Evolutionary conservation across 2,888 invertebrate genomes (phyloP), one percentile per base, ranked within the genome.

Genomic region (Pachydiplax longipennis): DNA sequence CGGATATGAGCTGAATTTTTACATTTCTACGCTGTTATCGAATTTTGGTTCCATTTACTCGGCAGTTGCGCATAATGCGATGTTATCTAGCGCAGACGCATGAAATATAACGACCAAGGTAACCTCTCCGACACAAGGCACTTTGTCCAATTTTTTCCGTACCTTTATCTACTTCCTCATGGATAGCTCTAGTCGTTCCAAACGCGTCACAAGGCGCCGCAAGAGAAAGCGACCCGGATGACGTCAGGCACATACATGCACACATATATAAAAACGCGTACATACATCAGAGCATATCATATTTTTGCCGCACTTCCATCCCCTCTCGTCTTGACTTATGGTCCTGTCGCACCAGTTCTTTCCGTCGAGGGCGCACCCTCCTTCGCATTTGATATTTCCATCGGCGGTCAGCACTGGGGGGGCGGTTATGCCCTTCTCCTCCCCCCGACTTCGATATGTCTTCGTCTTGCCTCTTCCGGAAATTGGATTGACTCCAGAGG

Each of bases 351-450:
- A 53, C n/a, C 83, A 22, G 53, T 53, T 83, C 83, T 13, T 53
- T 53, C 31, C 83, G 18, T 25, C 5, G 8, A 53, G 25, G 31
- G 53, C 83, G 35, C 82, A 25, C 53, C 44, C 83, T 53, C 35
- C 53, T 37, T 87, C 87, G 13, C 87, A 87, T 87, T 87, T 87
- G 61, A 87, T 87, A 87, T 87, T 87, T 87, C 87, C 87, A 87
- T 87, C 61, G 58, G 87, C 87, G 87, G 87, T 87, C 87, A 87
- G 35, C 87, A 5, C 13, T 13, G 37, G 83, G 15, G 53, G 48
- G 37, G 18, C 35, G 87, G 61, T 35, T 87, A 58, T 61, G 58
- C 53, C 6, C 61, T 35, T 44, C 35, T 58, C 53, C 13, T 6
- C 31, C 31, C 31, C 35, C 25, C 22, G n/a, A n/a, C 61, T 61